Conservation (phyloP, 1,140 invertebrate genomes). For the Neuroterus valhalla region DNA sequence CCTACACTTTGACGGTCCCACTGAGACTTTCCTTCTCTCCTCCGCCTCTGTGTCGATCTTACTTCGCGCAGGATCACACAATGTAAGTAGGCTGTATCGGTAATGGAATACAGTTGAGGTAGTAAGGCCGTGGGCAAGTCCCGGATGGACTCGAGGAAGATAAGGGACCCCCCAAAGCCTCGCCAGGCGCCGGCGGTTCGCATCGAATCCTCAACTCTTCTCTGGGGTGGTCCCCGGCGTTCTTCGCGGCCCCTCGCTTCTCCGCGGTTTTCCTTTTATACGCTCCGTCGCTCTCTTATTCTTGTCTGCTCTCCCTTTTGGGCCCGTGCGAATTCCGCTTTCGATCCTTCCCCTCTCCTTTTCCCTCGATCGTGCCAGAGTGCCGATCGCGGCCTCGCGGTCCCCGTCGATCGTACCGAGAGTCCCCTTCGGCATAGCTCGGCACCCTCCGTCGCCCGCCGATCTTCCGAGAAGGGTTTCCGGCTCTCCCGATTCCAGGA, state of each 20-base stretch:
- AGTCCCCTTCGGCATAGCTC: conserved; percentile 38
- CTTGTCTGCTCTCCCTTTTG: conserved; percentile 34
- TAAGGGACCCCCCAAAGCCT: conserved; percentile 73
- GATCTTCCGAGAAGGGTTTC: conserved; percentile 60
- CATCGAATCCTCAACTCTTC: conserved; percentile 67
- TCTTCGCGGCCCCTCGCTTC: conserved; percentile 48
- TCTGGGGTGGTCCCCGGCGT: conserved; percentile 72
- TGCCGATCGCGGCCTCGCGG: conserved; percentile 26
- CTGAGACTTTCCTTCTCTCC: too few species aligned
- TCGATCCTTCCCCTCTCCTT: conserved; percentile 41
- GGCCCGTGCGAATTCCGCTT: conserved; percentile 12
- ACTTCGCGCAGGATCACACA: neutral
- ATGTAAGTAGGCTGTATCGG: conserved; percentile 52
- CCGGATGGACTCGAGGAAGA: conserved; percentile 65
- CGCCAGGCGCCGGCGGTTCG: conserved; percentile 69
- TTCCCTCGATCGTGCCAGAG: conserved; percentile 31
- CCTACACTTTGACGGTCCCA: too few species aligned
- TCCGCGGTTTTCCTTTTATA: conserved; percentile 38
- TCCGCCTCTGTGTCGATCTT: too few species aligned
- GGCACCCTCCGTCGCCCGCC: conserved; percentile 48
- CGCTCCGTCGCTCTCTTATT: conserved; percentile 14
- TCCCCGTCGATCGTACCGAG: neutral
- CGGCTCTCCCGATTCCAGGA: conserved; percentile 52
- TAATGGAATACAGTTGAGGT: conserved; percentile 65
- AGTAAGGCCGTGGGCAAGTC: conserved; percentile 63